phyloP scores from a whole-genome alignment of 2,113 vertebrate species.

The Malurus melanocephalus region DNA sequence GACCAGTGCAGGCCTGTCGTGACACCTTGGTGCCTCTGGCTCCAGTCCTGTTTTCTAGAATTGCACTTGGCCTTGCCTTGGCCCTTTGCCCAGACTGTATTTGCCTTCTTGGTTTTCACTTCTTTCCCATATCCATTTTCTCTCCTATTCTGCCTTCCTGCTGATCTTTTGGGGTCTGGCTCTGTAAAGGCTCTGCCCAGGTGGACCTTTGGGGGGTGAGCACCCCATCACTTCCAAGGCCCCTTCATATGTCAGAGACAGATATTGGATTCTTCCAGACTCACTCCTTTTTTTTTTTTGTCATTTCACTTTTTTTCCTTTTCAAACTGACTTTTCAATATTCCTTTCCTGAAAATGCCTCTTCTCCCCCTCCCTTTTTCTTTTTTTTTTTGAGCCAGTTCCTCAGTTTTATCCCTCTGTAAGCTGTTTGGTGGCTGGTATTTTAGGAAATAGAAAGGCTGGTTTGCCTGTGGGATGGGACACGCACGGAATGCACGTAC shows the following conservation, averaged over 20 bases:
- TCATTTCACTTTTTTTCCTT: background rate
- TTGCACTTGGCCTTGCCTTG: slow-evolving; percentile 55
- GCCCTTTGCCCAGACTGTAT: slow-evolving; percentile 46
- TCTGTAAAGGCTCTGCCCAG: background rate
- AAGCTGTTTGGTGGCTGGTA: background rate
- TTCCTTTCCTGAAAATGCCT: background rate
- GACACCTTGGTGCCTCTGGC: slow-evolving; percentile 45
- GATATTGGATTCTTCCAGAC: background rate
- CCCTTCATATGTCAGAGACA: background rate
- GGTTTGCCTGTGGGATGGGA: background rate
- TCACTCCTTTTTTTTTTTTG: background rate
- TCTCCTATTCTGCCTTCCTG: background rate
- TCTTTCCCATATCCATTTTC: slow-evolving; percentile 45
- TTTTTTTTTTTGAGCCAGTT: background rate
- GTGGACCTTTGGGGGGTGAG: background rate
- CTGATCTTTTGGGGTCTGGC: background rate
- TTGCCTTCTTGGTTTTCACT: slow-evolving; percentile 52
- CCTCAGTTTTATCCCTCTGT: background rate
- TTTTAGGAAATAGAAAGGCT: background rate
- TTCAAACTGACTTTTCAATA: background rate
- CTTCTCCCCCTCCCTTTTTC: background rate
- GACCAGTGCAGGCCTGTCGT: background rate
- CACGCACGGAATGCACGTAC: background rate
- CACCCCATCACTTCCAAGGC: background rate
- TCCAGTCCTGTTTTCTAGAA: slow-evolving; percentile 29